These are phyloP conservation scores for Lepidothrix coronata DNA, from an alignment of 2,113 vertebrate species.

Conservation along the genomic window DNA sequence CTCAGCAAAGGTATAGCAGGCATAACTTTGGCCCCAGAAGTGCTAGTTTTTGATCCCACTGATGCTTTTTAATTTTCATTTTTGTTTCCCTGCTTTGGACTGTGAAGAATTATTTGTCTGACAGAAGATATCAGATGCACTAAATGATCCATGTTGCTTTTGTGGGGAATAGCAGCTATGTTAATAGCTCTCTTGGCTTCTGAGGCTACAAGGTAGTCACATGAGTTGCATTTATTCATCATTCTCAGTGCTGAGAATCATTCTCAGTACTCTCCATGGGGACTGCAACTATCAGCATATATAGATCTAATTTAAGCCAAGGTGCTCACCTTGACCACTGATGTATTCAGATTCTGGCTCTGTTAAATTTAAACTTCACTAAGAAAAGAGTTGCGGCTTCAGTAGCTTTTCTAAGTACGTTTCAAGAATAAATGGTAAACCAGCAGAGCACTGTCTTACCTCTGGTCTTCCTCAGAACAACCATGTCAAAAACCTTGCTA, in stretches of 20 bases:
- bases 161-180: background rate
- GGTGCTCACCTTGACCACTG: background rate
- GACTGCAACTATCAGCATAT: background rate
- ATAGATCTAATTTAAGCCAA: background rate
- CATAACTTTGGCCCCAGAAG: background rate
- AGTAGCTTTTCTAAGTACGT: background rate
- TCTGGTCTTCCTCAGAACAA: constrained; percentile 72
- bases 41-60: background rate
- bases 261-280: background rate
- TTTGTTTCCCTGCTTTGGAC: background rate
- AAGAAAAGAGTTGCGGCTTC: background rate
- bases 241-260: background rate
- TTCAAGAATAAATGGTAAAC: background rate
- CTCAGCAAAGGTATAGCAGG: background rate
- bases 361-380: background rate
- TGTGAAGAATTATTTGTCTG: background rate
- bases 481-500: constrained; percentile 50
- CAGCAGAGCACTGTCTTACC: constrained; percentile 43
- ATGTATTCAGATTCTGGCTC: background rate
- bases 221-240: background rate
- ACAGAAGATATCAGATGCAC: background rate
- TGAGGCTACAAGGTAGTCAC: background rate
- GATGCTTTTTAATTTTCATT: background rate
- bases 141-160: background rate
- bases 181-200: background rate